A percentile compares a stretch with the other conserved stretches of the same genome.
These are phyloP conservation scores for Lemur catta DNA, from an alignment of 2,797 vertebrate genomes.

Conservation along the genomic window DNA sequence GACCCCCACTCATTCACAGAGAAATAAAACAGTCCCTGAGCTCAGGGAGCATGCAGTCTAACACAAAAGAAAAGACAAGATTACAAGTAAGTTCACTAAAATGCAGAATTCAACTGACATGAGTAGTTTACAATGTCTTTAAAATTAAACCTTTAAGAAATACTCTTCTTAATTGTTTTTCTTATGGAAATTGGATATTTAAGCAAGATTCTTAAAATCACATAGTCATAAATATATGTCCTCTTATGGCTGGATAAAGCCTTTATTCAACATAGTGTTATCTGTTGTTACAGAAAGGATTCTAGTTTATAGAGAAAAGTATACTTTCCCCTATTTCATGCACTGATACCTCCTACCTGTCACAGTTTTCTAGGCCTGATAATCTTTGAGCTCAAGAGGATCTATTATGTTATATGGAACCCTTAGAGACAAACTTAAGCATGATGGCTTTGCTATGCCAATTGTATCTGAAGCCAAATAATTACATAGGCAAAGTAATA, in stretches of 20 bases:
- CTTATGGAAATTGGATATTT: not conserved
- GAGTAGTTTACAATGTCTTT: not conserved
- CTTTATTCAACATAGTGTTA: not conserved
- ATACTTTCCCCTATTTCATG: not conserved
- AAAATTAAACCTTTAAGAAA: not conserved
- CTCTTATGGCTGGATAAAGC: not conserved
- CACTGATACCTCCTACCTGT: not conserved
- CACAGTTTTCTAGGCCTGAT: not conserved
- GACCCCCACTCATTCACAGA: not conserved
- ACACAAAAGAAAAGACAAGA: not conserved
- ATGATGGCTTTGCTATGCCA: not conserved
- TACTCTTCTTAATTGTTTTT: not conserved
- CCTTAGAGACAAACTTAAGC: not conserved
- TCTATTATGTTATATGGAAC: not conserved
- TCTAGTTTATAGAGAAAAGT: not conserved
- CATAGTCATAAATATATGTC: not conserved
- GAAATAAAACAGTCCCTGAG: not conserved
- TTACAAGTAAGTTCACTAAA: not conserved
- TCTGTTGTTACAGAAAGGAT: not conserved
- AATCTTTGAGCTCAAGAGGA: not conserved
- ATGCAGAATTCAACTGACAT: not conserved
- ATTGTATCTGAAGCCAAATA: not conserved
- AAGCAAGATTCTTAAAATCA: not conserved
- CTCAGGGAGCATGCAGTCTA: not conserved
- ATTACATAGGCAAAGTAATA: not conserved